Evolutionary conservation across 64 coral and sea anemone genomes (phyloP).

Genomic region (Acropora tenuis): DNA sequence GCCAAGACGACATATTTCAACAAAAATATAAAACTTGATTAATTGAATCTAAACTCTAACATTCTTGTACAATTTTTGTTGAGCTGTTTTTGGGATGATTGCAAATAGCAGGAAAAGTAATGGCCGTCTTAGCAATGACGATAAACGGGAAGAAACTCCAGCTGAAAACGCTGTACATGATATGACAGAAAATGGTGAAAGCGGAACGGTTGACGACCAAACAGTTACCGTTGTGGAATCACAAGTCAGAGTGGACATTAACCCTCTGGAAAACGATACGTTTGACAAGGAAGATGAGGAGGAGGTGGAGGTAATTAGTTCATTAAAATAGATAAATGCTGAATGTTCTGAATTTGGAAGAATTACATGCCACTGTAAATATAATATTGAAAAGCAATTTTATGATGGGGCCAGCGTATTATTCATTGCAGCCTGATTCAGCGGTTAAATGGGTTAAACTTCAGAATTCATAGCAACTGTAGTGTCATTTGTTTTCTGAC

Average conservation of each 20-base stretch:
- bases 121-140: not conserved
- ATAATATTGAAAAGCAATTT: too few species aligned
- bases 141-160: not conserved
- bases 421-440: too few species aligned
- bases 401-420: too few species aligned
- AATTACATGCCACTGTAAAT: too few species aligned
- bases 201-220: not conserved
- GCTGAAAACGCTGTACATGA: not conserved
- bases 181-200: not conserved
- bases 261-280: not conserved
- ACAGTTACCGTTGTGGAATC: not conserved
- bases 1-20: slow-evolving; percentile 4
- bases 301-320: not conserved
- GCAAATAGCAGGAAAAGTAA: not conserved
- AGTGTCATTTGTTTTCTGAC: too few species aligned
- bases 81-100: not conserved
- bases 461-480: too few species aligned
- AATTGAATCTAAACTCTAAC: not conserved
- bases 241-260: not conserved
- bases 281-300: slow-evolving; percentile 11
- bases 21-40: not conserved
- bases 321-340: too few species aligned
- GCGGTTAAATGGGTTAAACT: too few species aligned
- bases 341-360: too few species aligned
- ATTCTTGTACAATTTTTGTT: not conserved